phyloP scores from a whole-genome alignment of 2,797 vertebrate species.

The Lerista edwardsae region DNA sequence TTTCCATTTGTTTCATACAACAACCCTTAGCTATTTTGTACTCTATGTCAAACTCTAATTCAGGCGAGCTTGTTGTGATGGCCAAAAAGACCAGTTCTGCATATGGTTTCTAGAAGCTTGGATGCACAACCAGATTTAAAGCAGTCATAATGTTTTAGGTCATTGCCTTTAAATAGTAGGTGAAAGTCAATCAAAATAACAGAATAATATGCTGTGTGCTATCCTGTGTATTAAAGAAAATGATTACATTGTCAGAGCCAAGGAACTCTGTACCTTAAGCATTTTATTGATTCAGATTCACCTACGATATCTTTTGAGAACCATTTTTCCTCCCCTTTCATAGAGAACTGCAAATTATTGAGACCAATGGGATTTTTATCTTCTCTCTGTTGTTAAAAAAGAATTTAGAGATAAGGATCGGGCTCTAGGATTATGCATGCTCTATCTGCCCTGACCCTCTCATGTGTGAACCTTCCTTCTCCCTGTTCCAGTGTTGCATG shows the following conservation, averaged over 20 bases:
- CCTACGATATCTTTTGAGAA: not conserved
- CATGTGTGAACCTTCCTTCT: not conserved
- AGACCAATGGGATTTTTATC: not conserved
- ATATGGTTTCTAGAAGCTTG: not conserved
- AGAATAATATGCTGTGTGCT: conserved; percentile 1
- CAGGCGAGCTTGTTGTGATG: not conserved
- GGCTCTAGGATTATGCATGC: not conserved
- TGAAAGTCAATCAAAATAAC: conserved; percentile 23
- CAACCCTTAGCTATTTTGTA: not conserved
- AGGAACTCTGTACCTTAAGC: not conserved
- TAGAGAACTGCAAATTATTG: not conserved
- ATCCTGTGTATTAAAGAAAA: not conserved
- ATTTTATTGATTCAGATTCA: conserved; percentile 20
- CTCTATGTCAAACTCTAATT: not conserved
- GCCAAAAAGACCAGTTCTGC: not conserved
- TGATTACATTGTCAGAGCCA: not conserved
- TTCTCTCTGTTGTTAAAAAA: not conserved
- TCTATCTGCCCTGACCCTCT: not conserved
- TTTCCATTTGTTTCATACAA: not conserved
- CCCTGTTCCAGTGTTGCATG: not conserved
- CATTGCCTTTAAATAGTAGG: conserved; percentile 5
- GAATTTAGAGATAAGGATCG: not conserved
- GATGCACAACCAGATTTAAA: not conserved
- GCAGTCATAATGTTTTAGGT: conserved; percentile 6
- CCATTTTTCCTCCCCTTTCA: not conserved